phyloP scores from a whole-genome alignment of 2,797 vertebrate species.

The Paguma larvata region DNA sequence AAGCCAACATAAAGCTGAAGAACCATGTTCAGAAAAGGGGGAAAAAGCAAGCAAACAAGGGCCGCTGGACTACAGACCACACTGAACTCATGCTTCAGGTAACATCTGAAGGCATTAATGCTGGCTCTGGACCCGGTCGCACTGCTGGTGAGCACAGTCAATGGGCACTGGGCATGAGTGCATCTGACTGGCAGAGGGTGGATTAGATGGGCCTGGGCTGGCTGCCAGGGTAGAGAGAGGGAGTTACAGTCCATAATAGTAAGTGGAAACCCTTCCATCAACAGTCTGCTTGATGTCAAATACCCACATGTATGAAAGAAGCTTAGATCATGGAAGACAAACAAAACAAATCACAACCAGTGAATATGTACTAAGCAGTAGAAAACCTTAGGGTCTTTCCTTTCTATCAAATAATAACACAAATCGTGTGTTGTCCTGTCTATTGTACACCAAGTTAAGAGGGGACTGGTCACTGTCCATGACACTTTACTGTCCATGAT shows the following conservation, averaged over 20 bases:
- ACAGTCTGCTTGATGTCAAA: not conserved
- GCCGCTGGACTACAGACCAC: not conserved
- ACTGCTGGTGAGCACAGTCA: not conserved
- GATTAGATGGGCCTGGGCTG: not conserved
- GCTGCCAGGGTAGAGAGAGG: not conserved
- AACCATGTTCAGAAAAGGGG: not conserved
- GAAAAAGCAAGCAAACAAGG: not conserved
- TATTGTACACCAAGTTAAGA: not conserved
- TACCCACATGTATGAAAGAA: not conserved
- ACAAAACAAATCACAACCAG: not conserved
- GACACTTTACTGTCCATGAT: not conserved
- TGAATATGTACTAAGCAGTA: not conserved
- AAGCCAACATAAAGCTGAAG: not conserved
- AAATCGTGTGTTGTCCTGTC: not conserved
- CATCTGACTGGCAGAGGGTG: not conserved
- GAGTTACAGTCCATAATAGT: not conserved
- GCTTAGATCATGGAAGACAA: not conserved
- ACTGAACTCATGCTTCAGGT: not conserved
- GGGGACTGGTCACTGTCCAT: not conserved
- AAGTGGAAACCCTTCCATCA: not conserved
- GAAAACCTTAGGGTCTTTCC: not conserved
- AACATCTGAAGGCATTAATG: not conserved
- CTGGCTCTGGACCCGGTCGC: rapidly evolving
- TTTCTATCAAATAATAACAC: not conserved
- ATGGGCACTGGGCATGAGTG: too few relatives aligned